A percentile compares a stretch with the other conserved stretches of the same genome.
Conservation (phyloP, 2,113 vertebrate species). For the Hyperopisus bebe region DNA sequence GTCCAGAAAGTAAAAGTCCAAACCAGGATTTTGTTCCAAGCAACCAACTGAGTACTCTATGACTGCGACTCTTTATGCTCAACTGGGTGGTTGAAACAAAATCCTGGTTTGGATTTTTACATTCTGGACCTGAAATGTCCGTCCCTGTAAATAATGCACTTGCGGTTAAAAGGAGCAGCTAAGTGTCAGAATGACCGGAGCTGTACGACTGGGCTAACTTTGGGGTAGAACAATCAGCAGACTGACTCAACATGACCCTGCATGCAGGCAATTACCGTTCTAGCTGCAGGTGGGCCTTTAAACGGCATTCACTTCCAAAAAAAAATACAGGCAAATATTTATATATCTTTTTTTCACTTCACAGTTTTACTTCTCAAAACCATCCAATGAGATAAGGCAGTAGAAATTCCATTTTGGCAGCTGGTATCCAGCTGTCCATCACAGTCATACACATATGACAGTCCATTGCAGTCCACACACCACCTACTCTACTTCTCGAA, state of each 20-base stretch:
- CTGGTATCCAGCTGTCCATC: background rate
- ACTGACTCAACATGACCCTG: background rate
- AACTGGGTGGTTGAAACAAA: too few relatives aligned
- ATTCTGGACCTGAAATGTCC: too few relatives aligned
- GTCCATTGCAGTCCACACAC: background rate
- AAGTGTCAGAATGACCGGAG: background rate
- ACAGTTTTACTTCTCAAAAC: background rate
- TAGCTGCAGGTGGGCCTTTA: background rate
- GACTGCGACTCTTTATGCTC: too few relatives aligned
- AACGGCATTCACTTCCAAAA: background rate
- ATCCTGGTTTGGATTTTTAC: too few relatives aligned
- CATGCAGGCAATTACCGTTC: background rate
- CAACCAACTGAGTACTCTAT: too few relatives aligned
- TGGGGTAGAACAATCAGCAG: background rate
- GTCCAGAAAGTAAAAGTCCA: too few relatives aligned
- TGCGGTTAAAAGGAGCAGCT: background rate
- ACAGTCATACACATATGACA: background rate
- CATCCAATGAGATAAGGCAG: background rate
- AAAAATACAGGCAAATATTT: background rate
- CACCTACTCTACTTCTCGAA: background rate
- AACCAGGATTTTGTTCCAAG: too few relatives aligned
- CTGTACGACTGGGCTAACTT: background rate
- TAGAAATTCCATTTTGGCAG: background rate
- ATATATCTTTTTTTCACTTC: background rate
- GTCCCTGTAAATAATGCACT: background rate